Evolutionary conservation across 2,888 invertebrate genomes (phyloP).

Genomic region (Coleophora deauratella): DNA sequence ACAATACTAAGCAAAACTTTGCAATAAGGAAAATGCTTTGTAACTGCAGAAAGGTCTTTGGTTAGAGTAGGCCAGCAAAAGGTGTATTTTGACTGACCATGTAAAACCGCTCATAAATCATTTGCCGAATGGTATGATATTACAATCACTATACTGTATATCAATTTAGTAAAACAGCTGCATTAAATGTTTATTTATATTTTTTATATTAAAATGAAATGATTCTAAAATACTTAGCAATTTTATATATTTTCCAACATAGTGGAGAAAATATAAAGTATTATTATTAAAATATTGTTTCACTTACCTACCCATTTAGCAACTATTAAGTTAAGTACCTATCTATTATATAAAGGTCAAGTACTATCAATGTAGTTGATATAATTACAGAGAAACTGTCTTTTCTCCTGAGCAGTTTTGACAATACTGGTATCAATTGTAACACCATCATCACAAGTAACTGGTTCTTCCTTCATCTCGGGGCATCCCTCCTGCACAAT

Average conservation of each 20-base stretch:
- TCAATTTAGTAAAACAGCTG: constrained; percentile 12
- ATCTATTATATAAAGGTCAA: constrained; percentile 3
- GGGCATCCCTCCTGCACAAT: constrained; percentile 53
- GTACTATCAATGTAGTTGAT: constrained; percentile 47
- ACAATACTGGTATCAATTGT: constrained; percentile 50
- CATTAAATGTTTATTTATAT: constrained; percentile 37
- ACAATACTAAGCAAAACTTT: constrained; percentile 4
- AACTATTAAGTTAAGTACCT: neutral
- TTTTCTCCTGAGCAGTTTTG: constrained; percentile 50
- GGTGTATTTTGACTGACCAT: too few species aligned
- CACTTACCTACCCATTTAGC: constrained; percentile 11
- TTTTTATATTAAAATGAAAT: constrained; percentile 46
- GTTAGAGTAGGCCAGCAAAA: too few species aligned
- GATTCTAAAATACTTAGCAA: constrained; percentile 35
- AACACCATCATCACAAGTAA: constrained; percentile 50
- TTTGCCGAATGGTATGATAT: too few species aligned
- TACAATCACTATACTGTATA: constrained; percentile 2
- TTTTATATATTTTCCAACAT: constrained; percentile 44
- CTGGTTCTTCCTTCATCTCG: constrained; percentile 47
- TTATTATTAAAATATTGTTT: constrained; percentile 40
- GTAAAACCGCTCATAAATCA: too few species aligned
- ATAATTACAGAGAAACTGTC: constrained; percentile 63
- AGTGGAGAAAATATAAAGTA: constrained; percentile 51
- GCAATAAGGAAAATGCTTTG: neutral
- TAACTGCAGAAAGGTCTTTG: constrained; percentile 4